Percentiles rank a stretch among this genome's conserved stretches.
Evolutionary conservation across 2,797 vertebrate species (phyloP).

Genomic region (Hephaestus fuliginosus): DNA sequence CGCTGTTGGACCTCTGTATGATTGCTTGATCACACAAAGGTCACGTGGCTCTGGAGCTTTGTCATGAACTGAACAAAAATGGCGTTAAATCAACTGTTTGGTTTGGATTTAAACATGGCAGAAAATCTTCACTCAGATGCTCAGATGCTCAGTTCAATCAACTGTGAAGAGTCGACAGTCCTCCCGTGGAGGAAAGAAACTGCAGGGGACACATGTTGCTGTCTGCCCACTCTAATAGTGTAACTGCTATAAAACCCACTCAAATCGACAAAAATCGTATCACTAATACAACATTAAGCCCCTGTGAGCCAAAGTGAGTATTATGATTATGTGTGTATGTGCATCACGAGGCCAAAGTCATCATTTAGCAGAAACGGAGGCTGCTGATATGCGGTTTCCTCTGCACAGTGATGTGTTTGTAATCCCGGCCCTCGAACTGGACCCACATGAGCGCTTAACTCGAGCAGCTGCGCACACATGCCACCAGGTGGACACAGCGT

Average conservation of each 20-base stretch:
- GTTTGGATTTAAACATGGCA: neutral
- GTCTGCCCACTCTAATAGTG: neutral
- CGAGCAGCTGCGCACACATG: conserved; percentile 36
- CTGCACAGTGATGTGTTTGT: neutral
- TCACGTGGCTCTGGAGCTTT: neutral
- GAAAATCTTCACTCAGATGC: neutral
- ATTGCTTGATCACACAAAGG: neutral
- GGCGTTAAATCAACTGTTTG: neutral
- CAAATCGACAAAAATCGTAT: neutral
- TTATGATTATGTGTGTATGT: neutral
- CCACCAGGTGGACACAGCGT: conserved; percentile 67
- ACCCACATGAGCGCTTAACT: neutral
- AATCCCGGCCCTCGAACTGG: neutral
- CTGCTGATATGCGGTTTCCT: conserved; percentile 7
- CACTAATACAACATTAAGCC: neutral
- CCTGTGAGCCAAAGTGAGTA: neutral
- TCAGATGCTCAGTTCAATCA: neutral
- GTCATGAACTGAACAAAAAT: neutral
- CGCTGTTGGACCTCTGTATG: neutral
- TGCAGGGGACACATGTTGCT: neutral
- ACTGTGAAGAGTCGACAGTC: neutral
- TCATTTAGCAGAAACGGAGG: neutral
- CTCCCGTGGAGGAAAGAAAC: neutral
- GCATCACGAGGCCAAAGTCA: neutral
- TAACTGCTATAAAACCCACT: neutral